These are phyloP conservation scores for Paramuricea clavata DNA, from an alignment of 92 coral and sea anemone genomes.

Conservation along the genomic window DNA sequence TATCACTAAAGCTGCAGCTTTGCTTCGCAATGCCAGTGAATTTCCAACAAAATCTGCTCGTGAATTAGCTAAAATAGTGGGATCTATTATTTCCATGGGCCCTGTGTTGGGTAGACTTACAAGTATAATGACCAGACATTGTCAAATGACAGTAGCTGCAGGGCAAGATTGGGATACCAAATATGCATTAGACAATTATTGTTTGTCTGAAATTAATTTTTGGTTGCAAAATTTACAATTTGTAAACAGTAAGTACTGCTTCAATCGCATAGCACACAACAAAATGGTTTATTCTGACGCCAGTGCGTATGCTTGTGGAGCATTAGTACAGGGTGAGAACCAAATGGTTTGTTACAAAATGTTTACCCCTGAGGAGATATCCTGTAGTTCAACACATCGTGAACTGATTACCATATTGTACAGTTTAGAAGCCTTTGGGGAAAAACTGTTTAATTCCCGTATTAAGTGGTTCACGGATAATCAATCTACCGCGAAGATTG, in stretches of 20 bases:
- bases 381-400: not conserved
- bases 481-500: not conserved
- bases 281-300: slow-evolving; percentile 56
- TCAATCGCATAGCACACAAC: not conserved
- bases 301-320: slow-evolving; percentile 45
- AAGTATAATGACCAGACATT: slow-evolving; percentile 60
- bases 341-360: slow-evolving; percentile 46
- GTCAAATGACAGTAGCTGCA: slow-evolving; percentile 61
- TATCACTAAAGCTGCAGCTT: slow-evolving; percentile 1
- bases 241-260: slow-evolving; percentile 8
- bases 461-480: slow-evolving; percentile 42
- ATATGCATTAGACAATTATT: slow-evolving; percentile 29
- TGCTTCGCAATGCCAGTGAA: not conserved
- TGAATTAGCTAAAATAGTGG: slow-evolving; percentile 43
- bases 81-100: slow-evolving; percentile 57
- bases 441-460: not conserved
- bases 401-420: not conserved
- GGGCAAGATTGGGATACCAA: slow-evolving; percentile 43
- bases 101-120: slow-evolving; percentile 29
- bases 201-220: slow-evolving; percentile 35
- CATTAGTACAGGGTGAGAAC: slow-evolving; percentile 10
- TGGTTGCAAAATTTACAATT: slow-evolving; percentile 29
- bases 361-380: slow-evolving; percentile 40
- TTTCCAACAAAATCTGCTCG: slow-evolving; percentile 30
- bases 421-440: slow-evolving; percentile 29